Conservation (phyloP, 2,113 vertebrate genomes). For the Pollimyrus isidori region DNA sequence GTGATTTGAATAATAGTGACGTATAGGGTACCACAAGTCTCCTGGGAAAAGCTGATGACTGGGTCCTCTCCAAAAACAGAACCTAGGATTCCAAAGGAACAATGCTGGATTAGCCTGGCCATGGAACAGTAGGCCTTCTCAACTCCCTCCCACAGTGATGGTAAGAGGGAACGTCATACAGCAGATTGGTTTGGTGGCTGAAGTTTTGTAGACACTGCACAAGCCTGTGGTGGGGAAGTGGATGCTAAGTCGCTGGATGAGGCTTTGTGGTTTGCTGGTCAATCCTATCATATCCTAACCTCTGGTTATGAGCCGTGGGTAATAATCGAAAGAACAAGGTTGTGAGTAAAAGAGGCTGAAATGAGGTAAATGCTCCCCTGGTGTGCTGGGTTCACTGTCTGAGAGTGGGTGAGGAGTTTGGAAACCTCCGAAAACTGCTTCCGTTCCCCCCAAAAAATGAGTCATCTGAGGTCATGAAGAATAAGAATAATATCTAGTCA, state of each 20-base stretch:
- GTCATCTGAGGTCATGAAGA: not conserved
- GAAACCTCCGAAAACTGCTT: not conserved
- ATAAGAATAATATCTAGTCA: not conserved
- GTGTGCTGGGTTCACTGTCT: not conserved
- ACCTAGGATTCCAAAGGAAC: not conserved
- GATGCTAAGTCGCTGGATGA: not conserved
- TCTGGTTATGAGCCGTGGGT: not conserved
- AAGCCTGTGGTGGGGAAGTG: not conserved
- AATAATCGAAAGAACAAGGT: not conserved
- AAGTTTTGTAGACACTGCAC: not conserved
- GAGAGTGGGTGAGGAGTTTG: not conserved
- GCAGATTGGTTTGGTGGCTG: not conserved
- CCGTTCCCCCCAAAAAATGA: not conserved
- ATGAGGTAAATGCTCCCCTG: not conserved
- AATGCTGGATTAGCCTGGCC: not conserved
- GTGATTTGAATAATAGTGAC: not conserved
- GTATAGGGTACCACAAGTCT: not conserved
- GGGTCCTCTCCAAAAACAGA: not conserved
- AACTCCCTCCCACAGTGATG: not conserved
- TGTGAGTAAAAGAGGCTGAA: not conserved
- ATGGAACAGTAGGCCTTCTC: not conserved
- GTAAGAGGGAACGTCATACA: not conserved
- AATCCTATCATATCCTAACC: not conserved
- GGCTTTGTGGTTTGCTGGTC: not conserved
- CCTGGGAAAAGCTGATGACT: not conserved